Base-by-base conservation (phyloP, 2,888 invertebrate genomes). In the Sceliomorpha sp. region DNA sequence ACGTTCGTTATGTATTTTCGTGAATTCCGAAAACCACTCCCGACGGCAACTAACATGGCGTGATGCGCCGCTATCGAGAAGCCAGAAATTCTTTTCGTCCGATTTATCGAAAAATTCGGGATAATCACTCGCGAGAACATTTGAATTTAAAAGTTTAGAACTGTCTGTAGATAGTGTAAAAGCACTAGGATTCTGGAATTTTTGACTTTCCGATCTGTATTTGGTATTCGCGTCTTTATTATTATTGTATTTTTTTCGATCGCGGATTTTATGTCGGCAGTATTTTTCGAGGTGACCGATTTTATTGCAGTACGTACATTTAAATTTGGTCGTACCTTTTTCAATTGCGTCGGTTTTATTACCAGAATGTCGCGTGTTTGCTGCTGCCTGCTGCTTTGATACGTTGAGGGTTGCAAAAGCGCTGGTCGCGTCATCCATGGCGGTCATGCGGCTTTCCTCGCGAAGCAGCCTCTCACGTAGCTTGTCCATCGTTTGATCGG, bases 61-160 rank as follows among this genome's bases (percentile, higher is more conserved):
- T 1, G 72, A 77, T 2, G 72, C 73, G n/a, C 75, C 72, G 45
- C 75, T 76, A 42, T 75, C 73, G 29, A 56, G 51, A n/a, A 76
- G 12, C 75, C 74, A 76, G n/a, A 70, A 59, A n/a, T 76, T 24
- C 29, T 59, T 48, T 27, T 60, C 44, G 12, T 67, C 37, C 1
- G 17, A 1, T 15, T 31, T 0, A 6, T 51, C n/a, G 2, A 42
- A 47, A 2, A 47, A 24, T 17, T 58, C 58, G 20, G 39, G 15
- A 32, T 15, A 44, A 14, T n/a, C n/a, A n/a, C 20, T 13, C 9
- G 47, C n/a, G 14, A 45, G 47, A 5, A 14, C 14, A 13, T 47
- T 47, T 12, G 32, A 34, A 13, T 9, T 20, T 36, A 8, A 27
- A 10, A 2, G 4, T 20, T 39, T 12, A 9, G 14, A 10, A 8